Conservation (phyloP, 2,888 invertebrate species). For the Drosophila putrida region DNA sequence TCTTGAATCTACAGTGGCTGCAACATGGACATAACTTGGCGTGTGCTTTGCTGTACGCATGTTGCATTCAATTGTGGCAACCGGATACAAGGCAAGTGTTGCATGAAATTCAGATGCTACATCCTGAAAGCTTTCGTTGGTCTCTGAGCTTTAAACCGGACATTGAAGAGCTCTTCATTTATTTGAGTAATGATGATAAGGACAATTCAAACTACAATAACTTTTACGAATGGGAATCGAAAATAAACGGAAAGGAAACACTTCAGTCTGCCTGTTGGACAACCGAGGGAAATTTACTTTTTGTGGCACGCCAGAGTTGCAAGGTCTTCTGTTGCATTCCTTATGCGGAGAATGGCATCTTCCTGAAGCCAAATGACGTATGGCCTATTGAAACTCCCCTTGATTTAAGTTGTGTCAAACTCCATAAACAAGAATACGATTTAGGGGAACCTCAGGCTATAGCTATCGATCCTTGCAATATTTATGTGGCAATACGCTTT, state of each 20-base stretch:
- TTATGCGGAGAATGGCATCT: neutral
- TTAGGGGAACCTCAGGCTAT: conserved; percentile 21
- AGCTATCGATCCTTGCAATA: conserved; percentile 33
- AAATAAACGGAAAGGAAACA: neutral
- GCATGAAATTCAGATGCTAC: neutral
- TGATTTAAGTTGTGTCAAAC: conserved; percentile 1
- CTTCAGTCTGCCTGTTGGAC: conserved; percentile 55
- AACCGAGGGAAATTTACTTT: conserved; percentile 29
- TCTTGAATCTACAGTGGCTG: conserved; percentile 48
- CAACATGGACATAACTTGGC: conserved; percentile 22
- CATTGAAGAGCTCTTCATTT: neutral
- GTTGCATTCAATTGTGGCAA: conserved; percentile 42
- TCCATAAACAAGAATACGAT: neutral
- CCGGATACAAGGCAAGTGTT: conserved; percentile 4
- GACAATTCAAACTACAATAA: neutral
- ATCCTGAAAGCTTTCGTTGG: neutral
- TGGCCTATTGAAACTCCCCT: conserved; percentile 16
- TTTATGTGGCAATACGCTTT: conserved; percentile 43
- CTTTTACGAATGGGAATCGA: neutral
- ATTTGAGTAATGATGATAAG: neutral
- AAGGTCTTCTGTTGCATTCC: conserved; percentile 7
- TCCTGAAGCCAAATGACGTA: neutral
- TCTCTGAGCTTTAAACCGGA: conserved; percentile 22
- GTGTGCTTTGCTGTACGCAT: conserved; percentile 26
- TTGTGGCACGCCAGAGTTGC: neutral